Evolutionary conservation across 2,797 vertebrate species (phyloP), one percentile per base, ranked within the genome.

Genomic region (Siniperca undulata): DNA sequence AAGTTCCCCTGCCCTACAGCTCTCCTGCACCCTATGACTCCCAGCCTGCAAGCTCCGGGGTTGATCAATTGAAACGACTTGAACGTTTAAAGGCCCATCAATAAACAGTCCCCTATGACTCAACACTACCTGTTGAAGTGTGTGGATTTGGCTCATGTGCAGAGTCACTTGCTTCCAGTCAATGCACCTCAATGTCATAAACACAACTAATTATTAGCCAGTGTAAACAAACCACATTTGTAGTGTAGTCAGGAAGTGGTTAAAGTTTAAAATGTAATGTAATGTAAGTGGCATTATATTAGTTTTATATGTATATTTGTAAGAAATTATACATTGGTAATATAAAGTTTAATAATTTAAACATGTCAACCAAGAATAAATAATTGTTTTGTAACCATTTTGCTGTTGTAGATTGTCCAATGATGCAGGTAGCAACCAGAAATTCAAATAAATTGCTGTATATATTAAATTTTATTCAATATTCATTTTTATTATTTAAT

Each of bases 21-120:
- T 80, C 73, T 73, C 59, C 66, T 78, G 74, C 88, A 90, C 84
- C 89, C 89, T 89, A 86, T 73, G 82, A 90, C 90, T 81, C 62
- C 46, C 86, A 89, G 90, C 77, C 84, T 36, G 83, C 70, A 79
- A 74, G 93, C 96, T 94, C 94, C 84, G 91, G 94, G 74, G 86
- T 84, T 90, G 95, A 96, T 97, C 97, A 91, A 96, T 97, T 96
- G 92, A 96, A 97, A 96, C 92, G 94, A 95, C 95, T 94, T 90
- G 91, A 92, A 93, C 91, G 89, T 92, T 97, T 97, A 95, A 93
- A 95, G 93, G 91, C 90, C 94, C 81, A 91, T 97, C 96, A 95
- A 94, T 88, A 95, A 93, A 92, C 90, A 90, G 91, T 95, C 94
- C 95, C 94, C 89, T 92, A 89, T 94, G 94, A 94, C 92, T 92